Conservation (phyloP, 2,113 vertebrate genomes). For the Eolophus roseicapilla region DNA sequence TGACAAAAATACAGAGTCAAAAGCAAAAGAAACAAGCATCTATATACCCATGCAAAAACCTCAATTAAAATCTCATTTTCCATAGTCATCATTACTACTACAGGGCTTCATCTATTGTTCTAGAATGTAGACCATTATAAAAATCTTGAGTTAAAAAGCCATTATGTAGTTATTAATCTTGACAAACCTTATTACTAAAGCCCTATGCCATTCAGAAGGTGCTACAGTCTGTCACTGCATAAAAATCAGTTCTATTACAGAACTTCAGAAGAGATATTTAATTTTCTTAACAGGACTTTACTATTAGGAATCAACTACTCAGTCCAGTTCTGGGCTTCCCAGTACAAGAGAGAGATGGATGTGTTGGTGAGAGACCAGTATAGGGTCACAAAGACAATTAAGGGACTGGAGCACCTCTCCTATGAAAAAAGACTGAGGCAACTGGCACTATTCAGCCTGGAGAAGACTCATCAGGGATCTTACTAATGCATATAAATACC, state of each 20-base stretch:
- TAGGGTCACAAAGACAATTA: background rate
- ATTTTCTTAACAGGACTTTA: background rate
- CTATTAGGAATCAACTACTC: background rate
- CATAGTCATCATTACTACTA: background rate
- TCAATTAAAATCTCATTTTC: background rate
- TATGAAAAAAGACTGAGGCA: background rate
- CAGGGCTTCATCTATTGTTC: background rate
- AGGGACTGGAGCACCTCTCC: background rate
- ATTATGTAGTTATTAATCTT: background rate
- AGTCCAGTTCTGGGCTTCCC: background rate
- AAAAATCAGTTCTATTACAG: background rate
- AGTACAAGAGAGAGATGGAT: background rate
- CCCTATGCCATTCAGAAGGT: background rate
- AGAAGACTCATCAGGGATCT: background rate
- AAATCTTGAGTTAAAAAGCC: background rate
- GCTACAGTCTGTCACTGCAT: background rate
- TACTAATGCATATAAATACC: background rate
- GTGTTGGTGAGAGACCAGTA: background rate
- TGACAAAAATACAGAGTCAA: background rate
- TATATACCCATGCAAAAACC: background rate
- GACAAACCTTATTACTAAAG: background rate
- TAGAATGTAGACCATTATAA: background rate
- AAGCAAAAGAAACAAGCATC: background rate
- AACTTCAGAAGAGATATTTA: background rate
- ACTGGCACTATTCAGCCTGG: background rate